Evolutionary conservation across 2,888 invertebrate genomes (phyloP).

Genomic region (Bursaphelenchus okinawaensis): DNA sequence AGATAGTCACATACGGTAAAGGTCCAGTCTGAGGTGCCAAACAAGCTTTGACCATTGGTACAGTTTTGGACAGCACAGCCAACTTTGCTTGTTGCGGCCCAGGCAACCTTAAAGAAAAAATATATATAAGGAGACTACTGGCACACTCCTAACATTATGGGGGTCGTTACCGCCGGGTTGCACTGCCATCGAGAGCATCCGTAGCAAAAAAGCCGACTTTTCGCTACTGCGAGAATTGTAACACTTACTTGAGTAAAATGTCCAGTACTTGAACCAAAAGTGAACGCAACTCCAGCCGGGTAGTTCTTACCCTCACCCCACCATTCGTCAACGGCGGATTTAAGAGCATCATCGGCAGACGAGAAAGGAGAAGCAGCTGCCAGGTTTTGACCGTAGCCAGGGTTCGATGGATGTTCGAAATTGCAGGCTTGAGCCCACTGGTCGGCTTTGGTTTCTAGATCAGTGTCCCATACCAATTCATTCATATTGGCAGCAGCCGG

Average conservation of each 20-base stretch:
- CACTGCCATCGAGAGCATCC: too few species aligned
- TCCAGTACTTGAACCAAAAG: neutral
- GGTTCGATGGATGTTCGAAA: neutral
- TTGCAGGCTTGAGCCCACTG: neutral
- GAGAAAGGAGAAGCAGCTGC: neutral
- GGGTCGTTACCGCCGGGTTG: too few species aligned
- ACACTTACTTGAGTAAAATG: neutral
- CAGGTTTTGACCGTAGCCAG: neutral
- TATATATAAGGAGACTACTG: too few species aligned
- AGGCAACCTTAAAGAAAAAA: neutral
- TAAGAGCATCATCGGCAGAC: neutral
- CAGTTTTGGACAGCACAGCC: neutral
- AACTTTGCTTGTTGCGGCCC: neutral
- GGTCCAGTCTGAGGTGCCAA: neutral
- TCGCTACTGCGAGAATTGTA: neutral
- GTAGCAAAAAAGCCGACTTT: too few species aligned
- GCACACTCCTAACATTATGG: too few species aligned
- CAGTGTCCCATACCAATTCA: neutral
- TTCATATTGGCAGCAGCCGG: neutral
- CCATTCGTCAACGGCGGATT: neutral
- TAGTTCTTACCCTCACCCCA: neutral
- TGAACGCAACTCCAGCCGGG: neutral
- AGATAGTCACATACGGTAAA: neutral
- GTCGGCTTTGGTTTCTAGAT: neutral
- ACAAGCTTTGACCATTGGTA: neutral